These are phyloP conservation scores for Heterocephalus glaber DNA, from an alignment of 2,113 vertebrate species.

Conservation along the genomic window DNA sequence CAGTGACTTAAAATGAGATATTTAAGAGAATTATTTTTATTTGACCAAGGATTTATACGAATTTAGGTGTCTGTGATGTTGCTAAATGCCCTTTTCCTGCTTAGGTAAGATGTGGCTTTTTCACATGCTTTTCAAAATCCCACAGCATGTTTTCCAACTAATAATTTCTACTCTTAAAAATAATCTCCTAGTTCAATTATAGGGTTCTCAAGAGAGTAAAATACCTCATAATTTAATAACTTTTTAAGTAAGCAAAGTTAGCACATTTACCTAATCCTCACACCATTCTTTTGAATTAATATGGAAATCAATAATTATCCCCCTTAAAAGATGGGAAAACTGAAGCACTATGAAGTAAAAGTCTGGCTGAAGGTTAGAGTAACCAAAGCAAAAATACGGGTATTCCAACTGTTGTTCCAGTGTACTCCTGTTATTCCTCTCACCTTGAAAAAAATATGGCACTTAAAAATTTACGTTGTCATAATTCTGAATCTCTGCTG, in stretches of 20 bases:
- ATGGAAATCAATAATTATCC: constrained; percentile 15
- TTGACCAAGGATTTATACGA: constrained; percentile 57
- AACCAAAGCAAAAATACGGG: neutral
- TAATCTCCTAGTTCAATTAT: constrained; percentile 20
- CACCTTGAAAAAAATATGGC: constrained; percentile 61
- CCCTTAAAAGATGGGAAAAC: constrained; percentile 28
- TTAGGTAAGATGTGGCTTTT: neutral
- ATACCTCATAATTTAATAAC: constrained; percentile 47
- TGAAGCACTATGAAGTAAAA: neutral
- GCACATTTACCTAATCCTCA: constrained; percentile 11
- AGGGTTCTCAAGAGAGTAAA: neutral
- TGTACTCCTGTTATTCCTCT: neutral
- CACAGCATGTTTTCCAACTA: neutral
- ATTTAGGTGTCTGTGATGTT: constrained; percentile 46
- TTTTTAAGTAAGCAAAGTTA: neutral
- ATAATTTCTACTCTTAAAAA: constrained; percentile 58
- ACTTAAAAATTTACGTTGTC: constrained; percentile 56
- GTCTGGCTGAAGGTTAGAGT: neutral
- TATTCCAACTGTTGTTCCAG: neutral
- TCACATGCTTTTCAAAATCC: constrained; percentile 16
- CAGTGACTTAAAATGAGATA: constrained; percentile 44
- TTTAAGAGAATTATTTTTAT: constrained; percentile 38
- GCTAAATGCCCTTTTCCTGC: constrained; percentile 40
- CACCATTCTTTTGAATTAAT: constrained; percentile 26
- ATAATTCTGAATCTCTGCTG: constrained; percentile 37